A percentile compares a stretch with the other conserved stretches of the same genome.
Conservation (phyloP, 2,113 vertebrate species). For the Clupea harengus region DNA sequence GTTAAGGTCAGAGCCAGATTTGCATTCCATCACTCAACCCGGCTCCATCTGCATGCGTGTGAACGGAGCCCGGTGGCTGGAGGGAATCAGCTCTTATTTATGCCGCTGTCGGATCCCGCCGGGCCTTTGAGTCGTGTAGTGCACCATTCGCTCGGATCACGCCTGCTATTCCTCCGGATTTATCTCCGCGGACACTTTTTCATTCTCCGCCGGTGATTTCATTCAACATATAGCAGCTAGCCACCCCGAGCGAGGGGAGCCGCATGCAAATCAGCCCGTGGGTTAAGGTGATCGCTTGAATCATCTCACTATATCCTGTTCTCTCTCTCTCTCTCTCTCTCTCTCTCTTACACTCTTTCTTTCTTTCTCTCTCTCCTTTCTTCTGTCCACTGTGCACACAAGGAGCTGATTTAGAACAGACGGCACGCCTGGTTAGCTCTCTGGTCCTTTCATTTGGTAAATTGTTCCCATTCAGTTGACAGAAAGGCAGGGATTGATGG, state of each 20-base stretch:
- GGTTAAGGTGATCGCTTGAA: constrained; percentile 36
- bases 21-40: not conserved
- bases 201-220: constrained; percentile 21
- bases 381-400: not conserved
- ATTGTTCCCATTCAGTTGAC: constrained; percentile 40
- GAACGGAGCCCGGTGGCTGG: not conserved
- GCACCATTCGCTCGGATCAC: not conserved
- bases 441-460: constrained; percentile 29
- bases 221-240: constrained; percentile 23
- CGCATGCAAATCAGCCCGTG: constrained; percentile 44
- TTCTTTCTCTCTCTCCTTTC: constrained; percentile 8
- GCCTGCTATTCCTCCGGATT: constrained; percentile 32
- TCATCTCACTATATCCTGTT: not conserved
- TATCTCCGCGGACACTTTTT: constrained; percentile 16
- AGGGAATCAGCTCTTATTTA: constrained; percentile 6
- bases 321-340: not conserved
- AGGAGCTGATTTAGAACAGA: constrained; percentile 40
- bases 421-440: constrained; percentile 19
- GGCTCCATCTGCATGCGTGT: not conserved
- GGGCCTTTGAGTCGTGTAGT: not conserved
- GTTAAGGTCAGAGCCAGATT: not conserved
- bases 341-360: constrained; percentile 11
- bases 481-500: constrained; percentile 45
- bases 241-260: constrained; percentile 11
- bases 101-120: not conserved